These are phyloP conservation scores for Xanthia togata DNA, from an alignment of 2,888 invertebrate genomes.

Conservation along the genomic window DNA sequence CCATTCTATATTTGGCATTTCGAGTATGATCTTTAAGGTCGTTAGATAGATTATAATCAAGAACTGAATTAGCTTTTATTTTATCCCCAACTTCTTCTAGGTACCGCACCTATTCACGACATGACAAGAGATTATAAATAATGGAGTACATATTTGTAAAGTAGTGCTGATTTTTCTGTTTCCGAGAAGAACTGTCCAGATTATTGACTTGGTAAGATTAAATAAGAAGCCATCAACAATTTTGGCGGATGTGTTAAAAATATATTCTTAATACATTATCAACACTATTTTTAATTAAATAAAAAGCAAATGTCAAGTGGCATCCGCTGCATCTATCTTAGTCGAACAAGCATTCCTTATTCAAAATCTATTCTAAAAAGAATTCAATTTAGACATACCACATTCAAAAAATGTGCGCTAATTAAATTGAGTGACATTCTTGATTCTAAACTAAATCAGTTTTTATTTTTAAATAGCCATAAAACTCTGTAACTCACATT, in stretches of 20 bases:
- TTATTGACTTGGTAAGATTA: not conserved
- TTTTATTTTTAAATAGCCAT: slow-evolving; percentile 40
- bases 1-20: not conserved
- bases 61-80: not conserved
- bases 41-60: not conserved
- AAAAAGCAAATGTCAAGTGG: slow-evolving; percentile 41
- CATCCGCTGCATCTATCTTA: slow-evolving; percentile 44
- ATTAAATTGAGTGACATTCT: slow-evolving; percentile 58
- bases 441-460: slow-evolving; percentile 34
- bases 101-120: not conserved
- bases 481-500: slow-evolving; percentile 27
- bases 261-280: slow-evolving; percentile 26
- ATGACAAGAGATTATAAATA: not conserved
- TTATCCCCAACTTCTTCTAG: not conserved
- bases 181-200: not conserved
- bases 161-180: not conserved
- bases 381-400: slow-evolving; percentile 51
- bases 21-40: not conserved
- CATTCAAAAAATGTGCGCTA: slow-evolving; percentile 52
- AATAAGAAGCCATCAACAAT: not conserved
- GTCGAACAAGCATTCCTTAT: slow-evolving; percentile 47
- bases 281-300: slow-evolving; percentile 31
- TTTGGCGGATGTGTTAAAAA: slow-evolving; percentile 29
- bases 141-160: not conserved
- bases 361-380: slow-evolving; percentile 45